Conservation (phyloP, 2,888 invertebrate species). For the Axea sp. region DNA sequence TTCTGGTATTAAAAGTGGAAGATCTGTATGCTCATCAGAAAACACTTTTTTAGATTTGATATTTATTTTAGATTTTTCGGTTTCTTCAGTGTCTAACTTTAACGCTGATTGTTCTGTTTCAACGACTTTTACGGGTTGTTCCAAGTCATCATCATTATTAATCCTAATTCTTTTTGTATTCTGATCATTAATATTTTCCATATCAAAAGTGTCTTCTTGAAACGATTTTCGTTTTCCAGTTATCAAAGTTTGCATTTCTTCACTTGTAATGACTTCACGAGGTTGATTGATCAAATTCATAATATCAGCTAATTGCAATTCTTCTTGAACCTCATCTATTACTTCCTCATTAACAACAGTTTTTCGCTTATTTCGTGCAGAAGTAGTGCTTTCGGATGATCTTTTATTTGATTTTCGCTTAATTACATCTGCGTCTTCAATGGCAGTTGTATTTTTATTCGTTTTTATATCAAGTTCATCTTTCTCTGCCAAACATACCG, state of each 20-base stretch:
- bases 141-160: no score
- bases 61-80: no score
- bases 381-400: conserved; percentile 67
- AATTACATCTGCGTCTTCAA: not conserved
- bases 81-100: no score
- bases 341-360: conserved; percentile 59
- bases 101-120: no score
- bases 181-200: no score
- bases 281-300: conserved; percentile 70
- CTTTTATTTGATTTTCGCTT: conserved; percentile 69
- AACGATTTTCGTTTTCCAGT: conserved; percentile 66
- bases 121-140: no score
- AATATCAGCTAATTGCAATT: conserved; percentile 70
- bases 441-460: not conserved
- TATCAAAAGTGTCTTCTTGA: conserved; percentile 47
- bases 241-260: conserved; percentile 40
- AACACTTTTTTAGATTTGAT: no score
- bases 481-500: not conserved
- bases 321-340: conserved; percentile 64
- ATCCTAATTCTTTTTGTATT: no score
- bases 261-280: not conserved
- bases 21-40: no score
- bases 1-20: no score
- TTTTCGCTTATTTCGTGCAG: conserved; percentile 71
- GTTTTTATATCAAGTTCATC: no score